Evolutionary conservation across 2,113 vertebrate genomes (phyloP).

Genomic region (Hypomesus transpacificus): DNA sequence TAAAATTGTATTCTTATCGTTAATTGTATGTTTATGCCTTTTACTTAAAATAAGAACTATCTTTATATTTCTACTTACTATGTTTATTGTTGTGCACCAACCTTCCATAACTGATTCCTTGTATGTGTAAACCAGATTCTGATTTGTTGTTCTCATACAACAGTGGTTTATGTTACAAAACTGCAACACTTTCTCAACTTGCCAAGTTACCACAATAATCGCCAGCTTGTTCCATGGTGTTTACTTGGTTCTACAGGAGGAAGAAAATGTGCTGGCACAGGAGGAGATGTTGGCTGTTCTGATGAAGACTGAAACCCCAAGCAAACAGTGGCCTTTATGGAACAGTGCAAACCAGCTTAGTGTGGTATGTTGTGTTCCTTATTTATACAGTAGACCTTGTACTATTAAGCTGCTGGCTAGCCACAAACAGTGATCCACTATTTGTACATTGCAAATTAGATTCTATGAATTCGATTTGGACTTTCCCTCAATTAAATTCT

Average conservation of each 20-base stretch:
- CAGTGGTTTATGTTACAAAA: too few relatives aligned
- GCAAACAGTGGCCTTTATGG: constrained; percentile 45
- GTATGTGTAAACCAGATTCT: too few relatives aligned
- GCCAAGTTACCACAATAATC: too few relatives aligned
- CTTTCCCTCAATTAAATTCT: neutral
- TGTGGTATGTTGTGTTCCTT: constrained; percentile 38
- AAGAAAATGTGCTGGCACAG: constrained; percentile 68
- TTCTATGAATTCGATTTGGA: neutral
- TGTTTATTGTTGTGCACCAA: too few relatives aligned
- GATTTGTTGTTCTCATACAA: too few relatives aligned
- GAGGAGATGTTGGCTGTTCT: constrained; percentile 65
- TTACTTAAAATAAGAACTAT: too few relatives aligned
- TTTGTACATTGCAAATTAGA: neutral
- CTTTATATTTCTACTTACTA: neutral
- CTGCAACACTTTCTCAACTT: too few relatives aligned
- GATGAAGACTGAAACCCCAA: constrained; percentile 41
- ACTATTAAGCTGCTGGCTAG: neutral
- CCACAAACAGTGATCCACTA: neutral
- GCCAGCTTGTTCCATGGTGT: too few relatives aligned
- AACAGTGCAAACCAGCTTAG: constrained; percentile 25
- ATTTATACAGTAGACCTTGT: neutral
- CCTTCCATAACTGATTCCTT: too few relatives aligned
- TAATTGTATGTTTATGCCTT: neutral
- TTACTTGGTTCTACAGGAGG: constrained; percentile 55
- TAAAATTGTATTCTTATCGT: neutral